phyloP scores from a whole-genome alignment of 2,113 vertebrate genomes.

The Nothobranchius furzeri region DNA sequence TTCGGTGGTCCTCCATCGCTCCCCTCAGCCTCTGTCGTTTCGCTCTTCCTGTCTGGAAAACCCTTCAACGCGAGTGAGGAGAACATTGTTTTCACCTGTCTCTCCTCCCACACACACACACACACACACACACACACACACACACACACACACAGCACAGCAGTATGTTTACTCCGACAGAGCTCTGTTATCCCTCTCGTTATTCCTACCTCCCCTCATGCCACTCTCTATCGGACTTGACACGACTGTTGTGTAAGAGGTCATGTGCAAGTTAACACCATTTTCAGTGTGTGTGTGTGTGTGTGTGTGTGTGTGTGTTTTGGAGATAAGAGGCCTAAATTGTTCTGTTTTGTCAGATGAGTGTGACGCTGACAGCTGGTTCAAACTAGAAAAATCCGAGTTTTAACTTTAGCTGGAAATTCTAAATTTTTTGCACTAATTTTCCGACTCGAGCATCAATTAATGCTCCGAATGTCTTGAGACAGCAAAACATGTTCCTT shows the following conservation, averaged over 20 bases:
- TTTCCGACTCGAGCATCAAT: too few relatives aligned
- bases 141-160: conserved; percentile 26
- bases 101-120: conserved; percentile 59
- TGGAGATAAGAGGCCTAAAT: background rate
- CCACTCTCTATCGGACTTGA: conserved; percentile 36
- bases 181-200: conserved; percentile 52
- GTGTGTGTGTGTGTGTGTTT: background rate
- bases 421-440: background rate
- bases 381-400: background rate
- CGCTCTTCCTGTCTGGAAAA: conserved; percentile 52
- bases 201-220: conserved; percentile 55
- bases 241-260: conserved; percentile 57
- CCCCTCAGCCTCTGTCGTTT: conserved; percentile 8
- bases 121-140: too few relatives aligned
- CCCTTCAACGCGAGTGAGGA: conserved; percentile 66
- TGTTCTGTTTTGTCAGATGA: conserved; percentile 26
- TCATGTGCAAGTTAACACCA: conserved; percentile 55
- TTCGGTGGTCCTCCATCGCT: background rate
- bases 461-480: too few relatives aligned
- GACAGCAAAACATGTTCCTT: too few relatives aligned
- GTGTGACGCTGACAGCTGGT: conserved; percentile 13
- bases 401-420: background rate
- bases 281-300: conserved; percentile 20
- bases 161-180: conserved; percentile 64
- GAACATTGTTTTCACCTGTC: conserved; percentile 67